These are phyloP conservation scores for Pituophis catenifer DNA, from an alignment of 2,113 vertebrate genomes.

Conservation along the genomic window DNA sequence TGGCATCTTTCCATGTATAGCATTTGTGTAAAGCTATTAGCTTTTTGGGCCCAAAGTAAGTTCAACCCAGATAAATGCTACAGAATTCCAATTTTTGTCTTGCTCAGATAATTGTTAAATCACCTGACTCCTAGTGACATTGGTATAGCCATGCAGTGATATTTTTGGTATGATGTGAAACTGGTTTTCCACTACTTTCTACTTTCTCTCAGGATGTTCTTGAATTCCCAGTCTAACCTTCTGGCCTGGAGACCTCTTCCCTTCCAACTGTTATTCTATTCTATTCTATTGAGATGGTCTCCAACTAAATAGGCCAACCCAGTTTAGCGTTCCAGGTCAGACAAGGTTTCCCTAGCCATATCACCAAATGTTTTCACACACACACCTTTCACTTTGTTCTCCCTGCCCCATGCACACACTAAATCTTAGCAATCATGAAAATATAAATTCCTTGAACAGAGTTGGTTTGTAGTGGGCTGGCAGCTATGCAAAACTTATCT, in stretches of 20 bases:
- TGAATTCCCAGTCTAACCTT: background rate
- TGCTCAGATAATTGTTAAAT: background rate
- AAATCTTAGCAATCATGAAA: background rate
- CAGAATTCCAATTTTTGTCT: background rate
- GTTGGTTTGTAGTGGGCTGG: background rate
- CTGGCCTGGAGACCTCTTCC: background rate
- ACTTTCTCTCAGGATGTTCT: background rate
- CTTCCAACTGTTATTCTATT: no score
- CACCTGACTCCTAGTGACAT: background rate
- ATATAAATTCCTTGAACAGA: background rate
- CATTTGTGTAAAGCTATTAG: background rate
- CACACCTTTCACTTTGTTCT: background rate
- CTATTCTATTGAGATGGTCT: background rate
- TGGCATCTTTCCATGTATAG: background rate
- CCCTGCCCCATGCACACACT: background rate
- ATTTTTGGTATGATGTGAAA: background rate
- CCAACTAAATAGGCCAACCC: background rate
- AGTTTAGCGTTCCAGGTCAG: background rate
- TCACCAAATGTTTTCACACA: background rate
- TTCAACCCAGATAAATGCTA: background rate
- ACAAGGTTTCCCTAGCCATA: background rate
- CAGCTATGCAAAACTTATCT: background rate
- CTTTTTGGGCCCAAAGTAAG: background rate
- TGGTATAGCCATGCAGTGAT: background rate
- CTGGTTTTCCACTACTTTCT: background rate